Conservation (phyloP, 2,888 invertebrate species). For the Eilema sororculum region DNA sequence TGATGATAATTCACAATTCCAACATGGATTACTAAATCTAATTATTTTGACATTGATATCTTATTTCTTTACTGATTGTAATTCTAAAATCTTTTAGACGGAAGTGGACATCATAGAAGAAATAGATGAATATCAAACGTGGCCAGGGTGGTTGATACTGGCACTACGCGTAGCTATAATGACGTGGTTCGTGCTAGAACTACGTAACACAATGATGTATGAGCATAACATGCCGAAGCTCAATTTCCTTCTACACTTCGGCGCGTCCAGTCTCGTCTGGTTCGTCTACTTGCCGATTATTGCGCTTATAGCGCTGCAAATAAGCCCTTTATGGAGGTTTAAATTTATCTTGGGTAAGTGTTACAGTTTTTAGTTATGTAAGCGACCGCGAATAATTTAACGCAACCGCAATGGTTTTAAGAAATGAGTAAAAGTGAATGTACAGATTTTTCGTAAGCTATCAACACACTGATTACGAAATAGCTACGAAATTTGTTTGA, state of each 20-base stretch:
- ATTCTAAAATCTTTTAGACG: constrained; percentile 87
- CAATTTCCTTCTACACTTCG: constrained; percentile 98
- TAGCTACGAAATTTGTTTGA: not conserved
- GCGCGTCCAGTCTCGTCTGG: constrained; percentile 99
- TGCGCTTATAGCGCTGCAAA: constrained; percentile 96
- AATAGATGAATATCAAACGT: constrained; percentile 98
- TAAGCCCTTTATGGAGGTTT: constrained; percentile 98
- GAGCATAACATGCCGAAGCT: constrained; percentile 90
- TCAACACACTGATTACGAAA: not conserved
- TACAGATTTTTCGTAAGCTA: not conserved
- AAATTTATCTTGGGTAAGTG: constrained; percentile 95
- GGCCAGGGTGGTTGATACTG: constrained; percentile 98
- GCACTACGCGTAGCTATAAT: constrained; percentile 94
- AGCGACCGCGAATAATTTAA: constrained; percentile 7
- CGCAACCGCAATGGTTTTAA: constrained; percentile 9
- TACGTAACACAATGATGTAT: constrained; percentile 86
- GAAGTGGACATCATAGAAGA: constrained; percentile 98
- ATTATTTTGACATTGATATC: too few species aligned
- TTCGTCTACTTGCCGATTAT: constrained; percentile 98
- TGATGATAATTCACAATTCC: too few species aligned
- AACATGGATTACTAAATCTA: too few species aligned
- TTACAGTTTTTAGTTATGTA: constrained; percentile 16
- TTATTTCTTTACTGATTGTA: not conserved
- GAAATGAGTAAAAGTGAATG: constrained; percentile 12
- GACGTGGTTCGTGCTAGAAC: constrained; percentile 94